phyloP scores from a whole-genome alignment of 2,113 vertebrate genomes.

The Pseudopipra pipra region DNA sequence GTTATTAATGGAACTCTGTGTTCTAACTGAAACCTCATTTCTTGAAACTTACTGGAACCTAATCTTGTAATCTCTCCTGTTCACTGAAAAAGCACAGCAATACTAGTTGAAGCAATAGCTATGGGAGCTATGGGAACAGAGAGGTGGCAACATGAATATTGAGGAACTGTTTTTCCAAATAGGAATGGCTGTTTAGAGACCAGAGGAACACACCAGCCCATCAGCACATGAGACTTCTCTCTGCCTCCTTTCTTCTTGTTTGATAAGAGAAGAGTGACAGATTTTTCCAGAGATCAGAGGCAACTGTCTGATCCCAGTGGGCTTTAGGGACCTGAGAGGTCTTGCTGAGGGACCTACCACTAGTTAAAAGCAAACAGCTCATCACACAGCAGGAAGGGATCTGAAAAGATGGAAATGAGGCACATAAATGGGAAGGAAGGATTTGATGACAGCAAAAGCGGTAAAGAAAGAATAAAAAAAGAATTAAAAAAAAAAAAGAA shows the following conservation, averaged over 20 bases:
- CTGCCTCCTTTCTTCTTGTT: constrained; percentile 2
- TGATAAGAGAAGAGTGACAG: neutral
- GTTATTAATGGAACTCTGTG: neutral
- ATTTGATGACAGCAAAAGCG: neutral
- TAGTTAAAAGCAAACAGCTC: constrained; percentile 25
- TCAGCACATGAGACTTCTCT: neutral
- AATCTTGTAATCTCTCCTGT: neutral
- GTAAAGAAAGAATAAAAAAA: neutral
- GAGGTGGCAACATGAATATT: neutral
- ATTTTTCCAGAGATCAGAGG: constrained; percentile 33
- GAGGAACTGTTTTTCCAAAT: neutral
- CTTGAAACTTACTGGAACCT: neutral
- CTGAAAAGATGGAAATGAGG: constrained; percentile 25
- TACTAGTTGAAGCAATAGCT: neutral
- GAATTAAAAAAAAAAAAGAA: neutral
- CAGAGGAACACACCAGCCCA: neutral
- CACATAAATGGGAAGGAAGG: neutral
- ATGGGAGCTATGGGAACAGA: neutral
- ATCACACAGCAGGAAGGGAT: neutral
- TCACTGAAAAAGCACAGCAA: neutral
- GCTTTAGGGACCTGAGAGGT: neutral
- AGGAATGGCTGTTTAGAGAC: neutral
- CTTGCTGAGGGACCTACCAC: neutral
- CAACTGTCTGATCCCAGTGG: neutral
- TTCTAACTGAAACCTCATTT: neutral